Conservation (phyloP, 2,888 invertebrate species). For the Archaeoteleia sp. region DNA sequence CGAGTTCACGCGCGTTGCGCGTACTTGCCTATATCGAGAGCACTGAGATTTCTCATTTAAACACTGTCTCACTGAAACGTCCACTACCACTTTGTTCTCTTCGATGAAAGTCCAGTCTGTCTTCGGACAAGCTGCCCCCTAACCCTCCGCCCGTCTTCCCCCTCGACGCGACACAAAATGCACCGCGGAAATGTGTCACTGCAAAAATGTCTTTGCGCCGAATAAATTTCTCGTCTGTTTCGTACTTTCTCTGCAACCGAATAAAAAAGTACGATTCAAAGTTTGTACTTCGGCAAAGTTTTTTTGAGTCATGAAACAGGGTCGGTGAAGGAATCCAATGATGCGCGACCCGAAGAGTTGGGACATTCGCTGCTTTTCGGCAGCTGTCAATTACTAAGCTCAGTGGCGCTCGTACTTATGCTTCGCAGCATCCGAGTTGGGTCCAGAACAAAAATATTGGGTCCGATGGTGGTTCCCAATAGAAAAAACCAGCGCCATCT, state of each 20-base stretch:
- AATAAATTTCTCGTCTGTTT: neutral
- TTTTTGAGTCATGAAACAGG: neutral
- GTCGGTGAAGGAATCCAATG: neutral
- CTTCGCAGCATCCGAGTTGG: conserved; percentile 66
- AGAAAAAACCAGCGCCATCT: conserved; percentile 13
- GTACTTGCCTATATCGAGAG: conserved; percentile 4
- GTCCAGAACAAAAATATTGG: conserved; percentile 59
- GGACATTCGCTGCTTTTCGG: conserved; percentile 64
- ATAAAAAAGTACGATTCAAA: neutral
- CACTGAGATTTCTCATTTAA: too few relatives aligned
- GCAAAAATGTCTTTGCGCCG: neutral
- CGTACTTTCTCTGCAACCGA: neutral
- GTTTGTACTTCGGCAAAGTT: neutral
- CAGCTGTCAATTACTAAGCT: conserved; percentile 70
- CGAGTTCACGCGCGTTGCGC: conserved; percentile 1
- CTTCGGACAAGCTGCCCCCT: too few relatives aligned
- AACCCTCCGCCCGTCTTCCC: too few relatives aligned
- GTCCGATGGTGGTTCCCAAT: conserved; percentile 9
- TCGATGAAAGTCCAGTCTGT: too few relatives aligned
- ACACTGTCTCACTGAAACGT: too few relatives aligned
- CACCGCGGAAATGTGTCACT: conserved; percentile 34
- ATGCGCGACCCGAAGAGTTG: neutral
- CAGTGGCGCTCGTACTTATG: conserved; percentile 60
- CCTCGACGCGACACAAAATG: conserved; percentile 19
- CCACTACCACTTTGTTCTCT: too few relatives aligned